These are phyloP conservation scores for Setophaga kirtlandii DNA, from an alignment of 2,113 vertebrate species.

Conservation along the genomic window DNA sequence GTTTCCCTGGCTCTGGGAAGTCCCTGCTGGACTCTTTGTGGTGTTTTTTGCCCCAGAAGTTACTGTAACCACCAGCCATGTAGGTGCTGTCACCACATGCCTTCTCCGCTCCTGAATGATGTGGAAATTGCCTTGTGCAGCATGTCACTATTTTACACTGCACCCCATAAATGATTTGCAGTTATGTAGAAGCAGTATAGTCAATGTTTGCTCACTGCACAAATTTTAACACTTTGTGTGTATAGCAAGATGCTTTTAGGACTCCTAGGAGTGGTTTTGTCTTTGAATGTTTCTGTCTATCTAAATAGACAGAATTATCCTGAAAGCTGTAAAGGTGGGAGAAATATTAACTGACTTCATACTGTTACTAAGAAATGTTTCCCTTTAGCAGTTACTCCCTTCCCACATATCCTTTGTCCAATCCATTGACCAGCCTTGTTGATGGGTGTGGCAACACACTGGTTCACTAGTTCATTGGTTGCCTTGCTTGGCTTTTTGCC, in stretches of 20 bases:
- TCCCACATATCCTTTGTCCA: not conserved
- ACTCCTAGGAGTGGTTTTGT: not conserved
- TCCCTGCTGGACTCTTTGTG: accelerated
- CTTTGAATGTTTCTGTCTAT: not conserved
- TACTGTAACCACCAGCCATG: not conserved
- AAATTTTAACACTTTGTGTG: not conserved
- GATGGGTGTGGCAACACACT: not conserved
- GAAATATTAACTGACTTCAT: not conserved
- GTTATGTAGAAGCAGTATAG: not conserved
- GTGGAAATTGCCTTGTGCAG: not conserved
- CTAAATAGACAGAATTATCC: not conserved
- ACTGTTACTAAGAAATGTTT: not conserved
- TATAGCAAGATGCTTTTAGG: not conserved
- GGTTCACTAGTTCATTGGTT: not conserved
- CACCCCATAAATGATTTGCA: not conserved
- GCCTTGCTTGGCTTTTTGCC: not conserved
- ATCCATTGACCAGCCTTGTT: not conserved
- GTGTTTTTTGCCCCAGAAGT: not conserved
- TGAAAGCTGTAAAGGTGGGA: not conserved
- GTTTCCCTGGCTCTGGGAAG: not conserved
- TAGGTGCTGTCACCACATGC: not conserved
- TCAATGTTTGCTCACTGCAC: not conserved
- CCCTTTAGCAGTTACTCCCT: not conserved
- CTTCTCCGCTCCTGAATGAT: not conserved
- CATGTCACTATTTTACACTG: not conserved